Percentiles rank a stretch among this genome's conserved stretches.
These are phyloP conservation scores for Andricus quercusramuli DNA, from an alignment of 2,888 invertebrate species.

Conservation along the genomic window DNA sequence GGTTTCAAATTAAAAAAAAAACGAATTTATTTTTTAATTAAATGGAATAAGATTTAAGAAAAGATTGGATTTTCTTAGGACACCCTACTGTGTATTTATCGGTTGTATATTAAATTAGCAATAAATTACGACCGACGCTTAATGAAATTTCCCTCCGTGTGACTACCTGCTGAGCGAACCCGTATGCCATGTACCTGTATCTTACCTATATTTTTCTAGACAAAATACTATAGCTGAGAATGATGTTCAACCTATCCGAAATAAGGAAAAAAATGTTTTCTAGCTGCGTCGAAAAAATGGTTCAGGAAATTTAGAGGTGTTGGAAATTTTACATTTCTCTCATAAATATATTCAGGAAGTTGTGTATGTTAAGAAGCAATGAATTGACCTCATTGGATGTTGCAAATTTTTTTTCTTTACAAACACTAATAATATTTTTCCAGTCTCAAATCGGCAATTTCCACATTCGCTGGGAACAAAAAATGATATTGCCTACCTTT, in stretches of 20 bases:
- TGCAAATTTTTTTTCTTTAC: too few relatives aligned
- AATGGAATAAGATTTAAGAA: too few relatives aligned
- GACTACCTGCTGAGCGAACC: conserved; percentile 48
- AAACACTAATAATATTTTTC: too few relatives aligned
- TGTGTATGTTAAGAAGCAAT: too few relatives aligned
- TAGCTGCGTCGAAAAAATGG: background rate
- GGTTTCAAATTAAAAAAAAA: too few relatives aligned
- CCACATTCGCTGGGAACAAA: too few relatives aligned
- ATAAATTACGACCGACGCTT: conserved; percentile 24
- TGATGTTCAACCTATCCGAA: conserved; percentile 14
- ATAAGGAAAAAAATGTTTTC: background rate
- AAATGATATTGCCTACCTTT: too few relatives aligned
- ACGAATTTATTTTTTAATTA: too few relatives aligned
- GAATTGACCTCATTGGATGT: too few relatives aligned
- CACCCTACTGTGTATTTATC: background rate
- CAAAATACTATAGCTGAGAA: conserved; percentile 23
- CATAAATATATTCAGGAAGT: background rate
- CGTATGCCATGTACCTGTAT: conserved; percentile 50
- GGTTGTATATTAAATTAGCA: background rate
- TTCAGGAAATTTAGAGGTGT: background rate
- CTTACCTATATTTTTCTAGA: conserved; percentile 62
- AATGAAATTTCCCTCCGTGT: conserved; percentile 32
- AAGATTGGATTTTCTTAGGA: too few relatives aligned
- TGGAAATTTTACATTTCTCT: conserved; percentile 5
- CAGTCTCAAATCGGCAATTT: too few relatives aligned